Evolutionary conservation across 35 echinoderm and acorn worm species (phyloP).

Genomic region (Diadema setosum): DNA sequence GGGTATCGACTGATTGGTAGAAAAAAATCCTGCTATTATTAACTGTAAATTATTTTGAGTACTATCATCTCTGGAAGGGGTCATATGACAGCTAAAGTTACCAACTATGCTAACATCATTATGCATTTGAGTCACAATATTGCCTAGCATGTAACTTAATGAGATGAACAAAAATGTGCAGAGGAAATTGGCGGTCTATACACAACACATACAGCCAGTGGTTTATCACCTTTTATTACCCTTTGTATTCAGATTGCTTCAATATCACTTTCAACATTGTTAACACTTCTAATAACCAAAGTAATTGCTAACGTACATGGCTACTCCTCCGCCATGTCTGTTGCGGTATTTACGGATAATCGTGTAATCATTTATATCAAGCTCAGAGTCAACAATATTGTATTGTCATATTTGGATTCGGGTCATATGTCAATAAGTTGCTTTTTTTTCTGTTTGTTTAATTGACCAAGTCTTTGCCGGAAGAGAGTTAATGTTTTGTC

Average conservation of each 20-base stretch:
- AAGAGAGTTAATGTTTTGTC: not conserved
- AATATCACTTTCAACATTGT: not conserved
- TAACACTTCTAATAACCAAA: no score
- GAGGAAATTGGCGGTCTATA: not conserved
- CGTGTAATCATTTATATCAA: not conserved
- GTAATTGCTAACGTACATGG: not conserved
- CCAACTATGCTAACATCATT: not conserved
- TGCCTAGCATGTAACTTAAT: not conserved
- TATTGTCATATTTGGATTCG: not conserved
- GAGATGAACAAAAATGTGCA: not conserved
- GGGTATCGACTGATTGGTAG: not conserved
- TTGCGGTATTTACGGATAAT: not conserved
- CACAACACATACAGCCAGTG: not conserved
- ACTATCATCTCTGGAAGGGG: no score
- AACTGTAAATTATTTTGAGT: not conserved
- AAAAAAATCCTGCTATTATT: not conserved
- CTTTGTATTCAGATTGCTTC: not conserved
- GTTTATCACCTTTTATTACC: not conserved
- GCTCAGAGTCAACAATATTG: not conserved
- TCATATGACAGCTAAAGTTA: not conserved
- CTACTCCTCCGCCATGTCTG: not conserved
- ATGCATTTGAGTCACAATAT: not conserved
- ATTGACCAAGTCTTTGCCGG: not conserved
- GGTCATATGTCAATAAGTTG: not conserved
- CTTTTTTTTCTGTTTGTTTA: not conserved